Evolutionary conservation across 1,140 invertebrate genomes (phyloP), one percentile per base, ranked within the genome.

Genomic region (Zaprionus camerounensis): DNA sequence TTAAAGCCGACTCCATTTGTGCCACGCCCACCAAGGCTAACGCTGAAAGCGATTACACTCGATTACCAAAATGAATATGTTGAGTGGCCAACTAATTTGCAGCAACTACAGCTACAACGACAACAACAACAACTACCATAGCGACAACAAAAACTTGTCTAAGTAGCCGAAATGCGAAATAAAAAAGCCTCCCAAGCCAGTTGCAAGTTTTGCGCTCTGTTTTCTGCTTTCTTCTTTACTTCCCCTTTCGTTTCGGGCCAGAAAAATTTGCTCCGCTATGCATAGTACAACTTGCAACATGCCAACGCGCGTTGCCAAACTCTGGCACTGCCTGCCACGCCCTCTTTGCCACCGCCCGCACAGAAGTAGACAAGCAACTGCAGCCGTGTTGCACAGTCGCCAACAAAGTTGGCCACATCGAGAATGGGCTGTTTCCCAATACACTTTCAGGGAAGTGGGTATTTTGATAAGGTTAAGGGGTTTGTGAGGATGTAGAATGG

Each of bases 21-120:
- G 75, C 13, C 70, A 63, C 75, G 64, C 75, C 75, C 70, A 62
- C 51, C 58, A 53, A 6, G 31, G 26, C 24, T 55, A 22, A 61
- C 61, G 57, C 57, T 69, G 51, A 36, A 78, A 56, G 28, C 36
- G 68, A 68, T 75, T 75, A 79, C 71, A 70, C 81, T 74, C 71
- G 76, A 86, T 86, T 73, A 75, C 63, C 71, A 22, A 69, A 78
- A 71, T 80, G 74, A 69, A 69, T 77, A 80, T 73, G 66, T 84
- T 70, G 66, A 65, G 56, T 68, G 75, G 63, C 59, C 56, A 67
- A 78, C 78, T 70, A 64, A 75, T 81, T 71, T 71, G 49, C 36
- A 51, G 65, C 20, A 51, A 53, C 66, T 53, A 34, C 51, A 63
- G 44, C 46, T 9, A 64, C 57, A n/a, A 65, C 13, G 46, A 38